Percentiles rank a stretch among this genome's conserved stretches.
Conservation (phyloP, 1,140 invertebrate genomes). For the Leguminivora glycinivorella region DNA sequence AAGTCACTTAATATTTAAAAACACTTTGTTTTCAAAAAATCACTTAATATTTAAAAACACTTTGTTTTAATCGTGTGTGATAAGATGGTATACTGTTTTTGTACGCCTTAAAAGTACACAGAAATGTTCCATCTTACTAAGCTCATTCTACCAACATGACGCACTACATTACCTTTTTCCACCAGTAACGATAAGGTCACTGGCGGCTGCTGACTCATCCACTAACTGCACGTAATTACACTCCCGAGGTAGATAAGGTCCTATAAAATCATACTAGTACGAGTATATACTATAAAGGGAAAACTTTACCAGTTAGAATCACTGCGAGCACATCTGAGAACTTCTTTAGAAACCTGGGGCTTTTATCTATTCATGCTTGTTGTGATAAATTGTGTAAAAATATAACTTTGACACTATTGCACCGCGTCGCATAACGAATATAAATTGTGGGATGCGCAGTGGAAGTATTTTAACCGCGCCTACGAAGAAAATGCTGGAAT, state of each 20-base stretch:
- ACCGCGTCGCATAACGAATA: not conserved
- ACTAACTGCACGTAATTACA: slow-evolving; percentile 18
- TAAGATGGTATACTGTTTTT: not conserved
- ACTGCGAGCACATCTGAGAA: not conserved
- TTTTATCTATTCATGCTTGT: slow-evolving; percentile 1
- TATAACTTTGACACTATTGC: slow-evolving; percentile 3
- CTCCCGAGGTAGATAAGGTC: not conserved
- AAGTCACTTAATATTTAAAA: too few species aligned
- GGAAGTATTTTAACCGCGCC: slow-evolving; percentile 26
- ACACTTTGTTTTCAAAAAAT: too few species aligned
- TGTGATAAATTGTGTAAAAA: slow-evolving; percentile 4
- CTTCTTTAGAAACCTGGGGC: not conserved
- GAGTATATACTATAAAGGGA: not conserved
- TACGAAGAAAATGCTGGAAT: slow-evolving; percentile 43
- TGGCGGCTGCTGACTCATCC: slow-evolving; percentile 14
- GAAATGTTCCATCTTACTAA: slow-evolving; percentile 3
- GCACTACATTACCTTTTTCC: slow-evolving; percentile 12
- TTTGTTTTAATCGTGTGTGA: not conserved
- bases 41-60: too few species aligned
- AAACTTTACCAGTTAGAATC: not conserved
- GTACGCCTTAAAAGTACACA: not conserved
- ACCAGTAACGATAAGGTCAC: slow-evolving; percentile 15
- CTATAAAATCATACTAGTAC: slow-evolving; percentile 6
- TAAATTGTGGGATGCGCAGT: slow-evolving; percentile 8
- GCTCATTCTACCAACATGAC: slow-evolving; percentile 14